phyloP scores from a whole-genome alignment of 2,888 invertebrate species.

The Sarcophaga subvicina region DNA sequence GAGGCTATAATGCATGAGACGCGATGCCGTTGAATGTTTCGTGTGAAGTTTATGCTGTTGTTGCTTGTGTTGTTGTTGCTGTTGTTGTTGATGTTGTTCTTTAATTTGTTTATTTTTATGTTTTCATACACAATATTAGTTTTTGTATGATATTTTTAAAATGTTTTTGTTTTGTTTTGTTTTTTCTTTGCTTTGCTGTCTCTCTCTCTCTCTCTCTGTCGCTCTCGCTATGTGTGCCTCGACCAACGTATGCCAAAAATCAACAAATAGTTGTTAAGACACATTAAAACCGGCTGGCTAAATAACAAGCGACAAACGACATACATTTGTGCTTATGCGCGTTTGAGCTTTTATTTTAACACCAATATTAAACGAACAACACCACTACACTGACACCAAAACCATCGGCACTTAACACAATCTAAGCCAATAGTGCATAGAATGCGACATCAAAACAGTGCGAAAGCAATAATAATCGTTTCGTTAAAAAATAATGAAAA shows the following conservation, averaged over 20 bases:
- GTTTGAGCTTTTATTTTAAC: slow-evolving; percentile 63
- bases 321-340: slow-evolving; percentile 56
- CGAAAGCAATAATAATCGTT: slow-evolving; percentile 4
- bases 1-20: neutral
- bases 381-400: neutral
- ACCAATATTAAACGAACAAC: neutral
- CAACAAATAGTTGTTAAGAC: slow-evolving; percentile 63
- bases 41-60: slow-evolving; percentile 37
- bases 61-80: slow-evolving; percentile 29
- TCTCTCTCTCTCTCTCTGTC: neutral
- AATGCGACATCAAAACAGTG: neutral
- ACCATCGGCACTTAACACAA: slow-evolving; percentile 24
- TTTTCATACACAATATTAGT: slow-evolving; percentile 7
- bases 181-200: neutral
- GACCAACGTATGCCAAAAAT: slow-evolving; percentile 64
- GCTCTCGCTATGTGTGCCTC: too few species aligned
- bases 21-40: slow-evolving; percentile 25
- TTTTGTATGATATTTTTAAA: slow-evolving; percentile 35
- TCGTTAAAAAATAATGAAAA: slow-evolving; percentile 14
- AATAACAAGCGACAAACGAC: slow-evolving; percentile 24
- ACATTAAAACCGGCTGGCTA: slow-evolving; percentile 54
- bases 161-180: slow-evolving; percentile 2
- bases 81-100: neutral
- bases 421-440: slow-evolving; percentile 21
- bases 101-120: neutral